A percentile compares a stretch with the other conserved stretches of the same genome.
These are phyloP conservation scores for Invenusta paracnida DNA, from an alignment of 2,888 invertebrate species.

Conservation along the genomic window DNA sequence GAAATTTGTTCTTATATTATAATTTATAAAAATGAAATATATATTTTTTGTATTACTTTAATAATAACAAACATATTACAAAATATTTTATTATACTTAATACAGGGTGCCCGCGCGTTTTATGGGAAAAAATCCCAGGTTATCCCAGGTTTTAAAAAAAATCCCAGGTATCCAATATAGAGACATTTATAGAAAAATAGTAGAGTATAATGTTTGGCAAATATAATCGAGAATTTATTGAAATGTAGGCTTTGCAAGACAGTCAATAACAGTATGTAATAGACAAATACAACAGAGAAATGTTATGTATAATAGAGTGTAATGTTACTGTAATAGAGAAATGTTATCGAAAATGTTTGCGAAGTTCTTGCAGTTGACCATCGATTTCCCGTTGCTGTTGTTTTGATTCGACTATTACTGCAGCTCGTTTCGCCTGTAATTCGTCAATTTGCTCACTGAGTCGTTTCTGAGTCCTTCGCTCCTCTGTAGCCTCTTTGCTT, in stretches of 20 bases:
- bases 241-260: background rate
- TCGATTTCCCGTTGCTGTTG: too few species aligned
- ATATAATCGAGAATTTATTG: background rate
- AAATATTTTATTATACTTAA: too few species aligned
- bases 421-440: background rate
- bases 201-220: background rate
- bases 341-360: background rate
- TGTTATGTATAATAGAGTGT: background rate
- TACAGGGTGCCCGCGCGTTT: background rate
- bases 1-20: too few species aligned
- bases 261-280: background rate
- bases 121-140: too few species aligned
- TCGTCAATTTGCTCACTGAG: background rate
- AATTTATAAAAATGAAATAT: too few species aligned
- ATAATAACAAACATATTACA: too few species aligned
- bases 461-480: background rate
- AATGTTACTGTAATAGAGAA: too few species aligned
- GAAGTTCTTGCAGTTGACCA: background rate
- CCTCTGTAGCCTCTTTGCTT: background rate
- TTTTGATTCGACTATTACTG: too few species aligned
- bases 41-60: too few species aligned
- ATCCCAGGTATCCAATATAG: background rate
- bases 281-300: background rate
- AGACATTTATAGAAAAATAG: background rate
- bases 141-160: too few species aligned